phyloP scores from a whole-genome alignment of 2,888 invertebrate genomes.

The Gryllus longicercus region DNA sequence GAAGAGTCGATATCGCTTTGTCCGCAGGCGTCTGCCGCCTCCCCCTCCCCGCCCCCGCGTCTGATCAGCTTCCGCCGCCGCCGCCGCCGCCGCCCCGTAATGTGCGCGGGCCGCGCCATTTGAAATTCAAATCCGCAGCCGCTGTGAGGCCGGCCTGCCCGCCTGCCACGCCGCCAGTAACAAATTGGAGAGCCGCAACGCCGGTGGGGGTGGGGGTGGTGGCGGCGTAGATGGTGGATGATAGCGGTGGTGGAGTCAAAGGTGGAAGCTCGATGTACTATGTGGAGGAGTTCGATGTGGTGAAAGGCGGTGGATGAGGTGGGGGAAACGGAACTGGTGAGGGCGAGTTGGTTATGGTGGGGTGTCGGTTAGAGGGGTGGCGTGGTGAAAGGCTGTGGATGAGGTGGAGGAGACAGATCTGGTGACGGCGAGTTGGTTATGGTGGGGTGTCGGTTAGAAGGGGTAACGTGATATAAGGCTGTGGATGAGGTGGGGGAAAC shows the following conservation, averaged over 20 bases:
- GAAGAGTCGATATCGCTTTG: conserved; percentile 17
- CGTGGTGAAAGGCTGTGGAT: no score
- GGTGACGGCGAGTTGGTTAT: no score
- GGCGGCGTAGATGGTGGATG: background rate
- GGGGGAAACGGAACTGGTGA: no score
- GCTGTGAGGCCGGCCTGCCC: background rate
- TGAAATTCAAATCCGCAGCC: conserved; percentile 17
- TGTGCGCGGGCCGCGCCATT: background rate
- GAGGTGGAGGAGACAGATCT: no score
- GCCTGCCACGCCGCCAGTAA: background rate
- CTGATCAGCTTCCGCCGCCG: background rate
- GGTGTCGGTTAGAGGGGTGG: no score
- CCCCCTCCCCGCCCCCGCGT: background rate
- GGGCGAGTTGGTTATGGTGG: no score
- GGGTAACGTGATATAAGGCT: no score
- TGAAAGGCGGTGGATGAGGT: no score
- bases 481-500: no score
- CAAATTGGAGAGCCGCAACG: background rate
- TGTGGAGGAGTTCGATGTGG: no score
- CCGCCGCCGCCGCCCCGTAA: background rate
- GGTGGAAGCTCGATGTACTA: background rate
- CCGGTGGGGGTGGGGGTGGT: background rate
- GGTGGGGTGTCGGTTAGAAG: no score
- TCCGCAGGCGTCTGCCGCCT: background rate
- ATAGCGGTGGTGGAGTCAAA: background rate